Base-by-base conservation (phyloP, 1,140 invertebrate species). In the Andrena cerasifolii region DNA sequence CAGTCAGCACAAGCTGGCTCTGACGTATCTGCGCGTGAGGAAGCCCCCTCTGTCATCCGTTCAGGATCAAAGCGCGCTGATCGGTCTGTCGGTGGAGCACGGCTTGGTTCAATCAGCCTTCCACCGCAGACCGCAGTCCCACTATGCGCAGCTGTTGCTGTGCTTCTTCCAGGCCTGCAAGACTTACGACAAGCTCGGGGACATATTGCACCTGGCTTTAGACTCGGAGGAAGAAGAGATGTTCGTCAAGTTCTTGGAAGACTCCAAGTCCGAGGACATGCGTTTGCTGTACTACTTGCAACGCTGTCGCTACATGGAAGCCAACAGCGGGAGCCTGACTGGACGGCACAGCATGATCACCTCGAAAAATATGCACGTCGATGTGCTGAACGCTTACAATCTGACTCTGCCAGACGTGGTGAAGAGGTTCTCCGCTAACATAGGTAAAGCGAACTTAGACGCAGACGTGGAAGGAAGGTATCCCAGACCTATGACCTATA, bases 71-170 rank as follows among this genome's bases (percentile, higher is more conserved):
- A 75, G 87, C 36, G 88, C 87, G 1, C 45, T 90, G 2, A 90
- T 95, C 6, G 93, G 92, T 24, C 87, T 95, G 0, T 92, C 95
- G 0, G 91, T 95, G 3, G 93, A 94, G 28, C 94, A 95, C 88
- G 93, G 93, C 12, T 83, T 94, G 36, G 93, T 94, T 7, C 92
- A 93, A 40, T 92, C 94, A 31, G 95, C 95, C 2, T 93, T 95
- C 83, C 92, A 94, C 59, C 93, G 90, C 67, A 91, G 94, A 81
- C 91, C 94, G 16, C 89, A 89, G 2, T 89, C 88, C 1, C 87
- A 91, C 54, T 91, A 91, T 21, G 78, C 78, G 31, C 87, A 91
- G 40, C 36, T 93, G 3, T 63, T 93, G 0, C 85, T 61, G 0
- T 87, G 85, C 36, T 93, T 93, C 49, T 93, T 92, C 58, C 77